phyloP scores from a whole-genome alignment of 2,113 vertebrate species.

The Cebidichthys violaceus region DNA sequence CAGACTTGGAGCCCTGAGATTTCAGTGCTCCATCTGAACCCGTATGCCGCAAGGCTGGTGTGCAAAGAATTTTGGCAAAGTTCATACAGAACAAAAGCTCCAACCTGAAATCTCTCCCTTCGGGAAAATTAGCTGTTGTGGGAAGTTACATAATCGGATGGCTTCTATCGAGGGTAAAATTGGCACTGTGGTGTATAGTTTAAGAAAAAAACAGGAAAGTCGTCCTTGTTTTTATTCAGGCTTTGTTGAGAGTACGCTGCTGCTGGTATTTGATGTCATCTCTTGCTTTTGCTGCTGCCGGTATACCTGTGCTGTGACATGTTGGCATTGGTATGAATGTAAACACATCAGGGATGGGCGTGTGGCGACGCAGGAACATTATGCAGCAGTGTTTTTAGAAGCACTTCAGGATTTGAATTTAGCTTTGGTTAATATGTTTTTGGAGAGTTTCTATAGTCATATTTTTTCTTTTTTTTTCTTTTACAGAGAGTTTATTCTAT shows the following conservation, averaged over 20 bases:
- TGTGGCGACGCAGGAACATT: constrained; percentile 40
- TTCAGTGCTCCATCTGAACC: constrained; percentile 40
- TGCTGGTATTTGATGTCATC: constrained; percentile 61
- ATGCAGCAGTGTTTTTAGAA: constrained; percentile 12
- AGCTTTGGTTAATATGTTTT: neutral
- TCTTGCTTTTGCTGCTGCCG: constrained; percentile 25
- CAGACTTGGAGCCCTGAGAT: constrained; percentile 39
- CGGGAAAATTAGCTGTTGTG: constrained; percentile 30
- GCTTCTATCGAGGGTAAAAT: constrained; percentile 30
- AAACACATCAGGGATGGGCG: constrained; percentile 64
- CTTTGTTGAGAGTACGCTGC: constrained; percentile 31
- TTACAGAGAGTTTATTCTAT: neutral
- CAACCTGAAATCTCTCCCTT: constrained; percentile 30
- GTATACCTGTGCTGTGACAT: constrained; percentile 76
- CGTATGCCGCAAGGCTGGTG: neutral
- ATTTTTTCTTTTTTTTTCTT: neutral
- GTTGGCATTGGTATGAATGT: constrained; percentile 74
- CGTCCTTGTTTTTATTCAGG: constrained; percentile 48
- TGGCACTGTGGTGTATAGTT: constrained; percentile 5
- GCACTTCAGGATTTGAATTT: neutral
- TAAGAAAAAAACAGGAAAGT: constrained; percentile 37
- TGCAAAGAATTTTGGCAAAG: constrained; percentile 41
- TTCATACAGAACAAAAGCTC: constrained; percentile 3
- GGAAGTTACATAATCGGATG: constrained; percentile 39
- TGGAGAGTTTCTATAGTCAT: neutral